These are phyloP conservation scores for Silurus aristotelis DNA, from an alignment of 2,797 vertebrate species.

Conservation along the genomic window DNA sequence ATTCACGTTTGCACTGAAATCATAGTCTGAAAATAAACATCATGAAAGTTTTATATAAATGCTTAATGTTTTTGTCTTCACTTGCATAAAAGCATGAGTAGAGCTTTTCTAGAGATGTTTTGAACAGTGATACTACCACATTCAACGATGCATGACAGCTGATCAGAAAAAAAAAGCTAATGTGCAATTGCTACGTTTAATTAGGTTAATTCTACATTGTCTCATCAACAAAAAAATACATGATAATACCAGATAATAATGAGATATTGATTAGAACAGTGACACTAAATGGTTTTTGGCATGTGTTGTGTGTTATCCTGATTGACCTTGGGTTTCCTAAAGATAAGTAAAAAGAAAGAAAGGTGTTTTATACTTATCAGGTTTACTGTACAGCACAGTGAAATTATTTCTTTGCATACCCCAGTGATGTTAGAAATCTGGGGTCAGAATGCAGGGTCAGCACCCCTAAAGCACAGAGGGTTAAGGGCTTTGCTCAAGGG, in stretches of 20 bases:
- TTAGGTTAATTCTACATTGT: neutral
- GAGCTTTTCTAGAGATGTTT: neutral
- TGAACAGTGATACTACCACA: neutral
- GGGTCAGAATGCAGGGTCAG: too few species aligned
- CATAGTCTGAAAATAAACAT: conserved; percentile 51
- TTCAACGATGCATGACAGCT: neutral
- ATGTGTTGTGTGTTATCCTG: neutral
- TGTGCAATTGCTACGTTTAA: neutral
- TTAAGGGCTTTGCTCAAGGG: too few species aligned
- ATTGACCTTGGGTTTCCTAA: neutral
- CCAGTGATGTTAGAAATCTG: too few species aligned
- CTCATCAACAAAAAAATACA: neutral
- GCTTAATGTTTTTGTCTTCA: neutral
- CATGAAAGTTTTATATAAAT: conserved; percentile 2
- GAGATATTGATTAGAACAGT: neutral
- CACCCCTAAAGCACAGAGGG: too few species aligned
- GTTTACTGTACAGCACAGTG: too few species aligned
- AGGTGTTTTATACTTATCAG: too few species aligned
- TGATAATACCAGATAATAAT: neutral
- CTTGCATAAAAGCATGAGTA: neutral
- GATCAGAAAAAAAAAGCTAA: too few species aligned
- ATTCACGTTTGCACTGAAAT: conserved; percentile 54
- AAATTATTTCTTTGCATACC: too few species aligned
- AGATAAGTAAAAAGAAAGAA: too few species aligned
- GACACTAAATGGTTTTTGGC: neutral